These are phyloP conservation scores for Nematostella vectensis DNA, from an alignment of 92 coral and sea anemone species.

Conservation along the genomic window DNA sequence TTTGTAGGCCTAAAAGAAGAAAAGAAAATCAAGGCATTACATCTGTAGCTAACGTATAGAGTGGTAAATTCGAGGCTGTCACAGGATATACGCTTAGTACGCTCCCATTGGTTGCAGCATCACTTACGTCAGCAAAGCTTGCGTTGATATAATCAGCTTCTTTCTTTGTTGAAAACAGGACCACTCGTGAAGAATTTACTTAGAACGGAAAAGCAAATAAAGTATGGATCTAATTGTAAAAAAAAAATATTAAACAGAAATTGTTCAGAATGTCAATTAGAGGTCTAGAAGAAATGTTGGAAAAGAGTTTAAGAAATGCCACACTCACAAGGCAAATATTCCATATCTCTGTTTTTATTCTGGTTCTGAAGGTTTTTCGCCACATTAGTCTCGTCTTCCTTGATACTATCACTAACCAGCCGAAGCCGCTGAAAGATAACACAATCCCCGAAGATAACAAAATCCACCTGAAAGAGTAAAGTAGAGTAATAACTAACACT, in stretches of 20 bases:
- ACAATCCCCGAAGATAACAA: neutral
- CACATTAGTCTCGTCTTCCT: neutral
- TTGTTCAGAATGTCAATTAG: too few relatives aligned
- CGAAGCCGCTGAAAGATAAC: neutral
- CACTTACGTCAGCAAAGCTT: constrained; percentile 5
- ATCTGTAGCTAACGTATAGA: neutral
- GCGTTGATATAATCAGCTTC: constrained; percentile 1
- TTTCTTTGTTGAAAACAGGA: neutral
- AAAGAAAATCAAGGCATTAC: too few relatives aligned
- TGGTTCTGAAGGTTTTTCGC: neutral
- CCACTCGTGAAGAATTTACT: constrained; percentile 1
- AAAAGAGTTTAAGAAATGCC: too few relatives aligned
- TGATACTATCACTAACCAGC: neutral
- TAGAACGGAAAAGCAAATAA: neutral
- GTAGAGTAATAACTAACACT: neutral
- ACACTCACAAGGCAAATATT: neutral
- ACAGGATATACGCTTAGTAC: neutral
- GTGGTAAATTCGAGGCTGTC: neutral
- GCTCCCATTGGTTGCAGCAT: neutral
- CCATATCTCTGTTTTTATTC: neutral
- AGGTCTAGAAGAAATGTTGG: too few relatives aligned
- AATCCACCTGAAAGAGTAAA: neutral
- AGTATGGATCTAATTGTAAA: too few relatives aligned
- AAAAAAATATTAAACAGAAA: too few relatives aligned
- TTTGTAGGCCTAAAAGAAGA: constrained; percentile 1